These are phyloP conservation scores for Pelobates fuscus DNA, from an alignment of 2,113 vertebrate species.

Conservation along the genomic window DNA sequence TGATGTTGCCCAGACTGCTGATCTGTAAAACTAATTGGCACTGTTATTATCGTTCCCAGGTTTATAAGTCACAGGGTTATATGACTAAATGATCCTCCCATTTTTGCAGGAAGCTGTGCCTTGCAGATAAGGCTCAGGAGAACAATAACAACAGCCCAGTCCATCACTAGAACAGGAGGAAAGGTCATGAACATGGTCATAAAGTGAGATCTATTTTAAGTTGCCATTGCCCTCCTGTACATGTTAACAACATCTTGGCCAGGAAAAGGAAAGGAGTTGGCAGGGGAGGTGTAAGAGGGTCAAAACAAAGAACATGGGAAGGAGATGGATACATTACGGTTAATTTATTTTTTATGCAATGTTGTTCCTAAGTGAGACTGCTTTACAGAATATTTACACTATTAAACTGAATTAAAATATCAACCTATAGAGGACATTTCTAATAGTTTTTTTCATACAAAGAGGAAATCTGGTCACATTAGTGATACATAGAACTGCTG, in stretches of 20 bases:
- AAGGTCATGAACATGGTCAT: constrained; percentile 31
- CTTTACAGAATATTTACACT: too few relatives aligned
- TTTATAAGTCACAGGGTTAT: constrained; percentile 14
- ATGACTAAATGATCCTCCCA: constrained; percentile 31
- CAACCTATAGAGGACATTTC: too few relatives aligned
- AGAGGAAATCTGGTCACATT: too few relatives aligned
- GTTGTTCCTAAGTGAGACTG: too few relatives aligned
- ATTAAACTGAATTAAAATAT: too few relatives aligned
- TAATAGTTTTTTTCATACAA: too few relatives aligned
- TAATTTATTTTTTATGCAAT: too few relatives aligned
- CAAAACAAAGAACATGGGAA: neutral
- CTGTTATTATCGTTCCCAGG: neutral
- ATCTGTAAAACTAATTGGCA: neutral
- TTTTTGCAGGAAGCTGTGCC: constrained; percentile 38
- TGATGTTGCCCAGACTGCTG: neutral
- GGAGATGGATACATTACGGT: too few relatives aligned
- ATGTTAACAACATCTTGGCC: neutral
- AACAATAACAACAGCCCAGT: constrained; percentile 35
- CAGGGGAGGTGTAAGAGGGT: neutral
- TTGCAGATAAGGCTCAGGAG: constrained; percentile 28
- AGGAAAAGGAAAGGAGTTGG: constrained; percentile 26
- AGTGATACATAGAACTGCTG: too few relatives aligned
- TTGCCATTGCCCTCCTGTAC: neutral
- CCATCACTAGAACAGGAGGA: constrained; percentile 15
- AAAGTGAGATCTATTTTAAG: constrained; percentile 27